These are phyloP conservation scores for Stenodera caucasica DNA, from an alignment of 2,888 invertebrate species.

Conservation along the genomic window DNA sequence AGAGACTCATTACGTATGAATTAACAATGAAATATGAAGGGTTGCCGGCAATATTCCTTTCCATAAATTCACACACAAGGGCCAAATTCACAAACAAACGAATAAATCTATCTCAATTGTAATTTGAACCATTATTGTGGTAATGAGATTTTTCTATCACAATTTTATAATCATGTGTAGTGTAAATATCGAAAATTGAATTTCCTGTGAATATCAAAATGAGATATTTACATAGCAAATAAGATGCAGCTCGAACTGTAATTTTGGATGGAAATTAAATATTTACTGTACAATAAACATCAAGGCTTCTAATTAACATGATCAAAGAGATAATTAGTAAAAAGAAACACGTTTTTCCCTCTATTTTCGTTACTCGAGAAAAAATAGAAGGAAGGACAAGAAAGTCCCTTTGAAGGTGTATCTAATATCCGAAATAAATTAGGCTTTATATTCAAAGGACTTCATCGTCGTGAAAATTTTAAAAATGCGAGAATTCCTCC, in stretches of 20 bases:
- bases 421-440: too few relatives aligned
- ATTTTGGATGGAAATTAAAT: neutral
- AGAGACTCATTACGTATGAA: conserved; percentile 6
- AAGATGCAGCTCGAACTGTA: neutral
- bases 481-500: too few relatives aligned
- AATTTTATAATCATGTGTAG: too few relatives aligned
- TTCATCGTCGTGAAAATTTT: too few relatives aligned
- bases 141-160: too few relatives aligned
- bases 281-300: conserved; percentile 1
- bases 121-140: too few relatives aligned
- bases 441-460: too few relatives aligned
- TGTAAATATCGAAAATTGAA: too few relatives aligned
- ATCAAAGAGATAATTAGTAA: conserved; percentile 6
- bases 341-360: neutral
- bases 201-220: neutral
- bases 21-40: conserved; percentile 2
- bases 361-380: neutral
- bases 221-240: neutral
- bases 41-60: neutral
- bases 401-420: too few relatives aligned
- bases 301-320: neutral
- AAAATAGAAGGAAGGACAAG: too few relatives aligned
- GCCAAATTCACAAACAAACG: neutral
- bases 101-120: neutral
- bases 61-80: neutral